Base-by-base conservation (phyloP, 2,797 vertebrate species). In the Cyclura pinguis region DNA sequence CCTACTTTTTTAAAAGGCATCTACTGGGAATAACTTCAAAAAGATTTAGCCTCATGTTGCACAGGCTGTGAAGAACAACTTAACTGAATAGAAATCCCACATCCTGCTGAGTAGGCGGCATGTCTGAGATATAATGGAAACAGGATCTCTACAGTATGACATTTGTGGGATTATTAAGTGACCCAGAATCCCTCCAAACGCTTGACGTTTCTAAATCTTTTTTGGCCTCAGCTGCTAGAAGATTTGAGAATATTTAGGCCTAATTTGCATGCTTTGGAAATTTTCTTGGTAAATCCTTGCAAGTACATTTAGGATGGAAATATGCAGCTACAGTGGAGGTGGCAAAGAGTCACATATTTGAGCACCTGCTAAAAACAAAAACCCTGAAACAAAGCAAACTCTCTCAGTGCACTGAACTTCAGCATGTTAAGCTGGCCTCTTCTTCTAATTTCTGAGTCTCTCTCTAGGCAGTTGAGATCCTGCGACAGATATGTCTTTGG, bases 21-120 rank as follows among this genome's bases (percentile, higher is more conserved):
- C 6, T 80, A 50, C 12, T 32, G 27, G 55, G 83, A 50, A 6
- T 80, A 83, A 85, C 74, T 64, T 18, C 24, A 92, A 92, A 78
- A 80, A 13, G 80, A 87, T 47, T 80, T 76, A 80, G 67, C 29
- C 42, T 94, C 59, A 20, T 78, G 10, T 42, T 81, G 42, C 77
- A 91, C 72, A 92, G 47, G 73, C 16, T 89, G 82, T 74, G 24
- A 90, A 93, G 89, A 74, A 29, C 90, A 92, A 91, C 89, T 3
- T 42, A 85, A 47, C n/a, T 62, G 88, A 88, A 7, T 93, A 55
- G 91, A 95, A 50, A 95, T 96, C 94, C 93, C 94, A 96, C 90
- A 95, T 94, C 94, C 93, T 95, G 94, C 87, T 95, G 91, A 91
- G 94, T 94, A 94, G 86, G 76, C 87, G 73, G 50, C 83, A 16